These are phyloP conservation scores for Palythoa grandiflora DNA, from an alignment of 92 coral and sea anemone species.

Conservation along the genomic window DNA sequence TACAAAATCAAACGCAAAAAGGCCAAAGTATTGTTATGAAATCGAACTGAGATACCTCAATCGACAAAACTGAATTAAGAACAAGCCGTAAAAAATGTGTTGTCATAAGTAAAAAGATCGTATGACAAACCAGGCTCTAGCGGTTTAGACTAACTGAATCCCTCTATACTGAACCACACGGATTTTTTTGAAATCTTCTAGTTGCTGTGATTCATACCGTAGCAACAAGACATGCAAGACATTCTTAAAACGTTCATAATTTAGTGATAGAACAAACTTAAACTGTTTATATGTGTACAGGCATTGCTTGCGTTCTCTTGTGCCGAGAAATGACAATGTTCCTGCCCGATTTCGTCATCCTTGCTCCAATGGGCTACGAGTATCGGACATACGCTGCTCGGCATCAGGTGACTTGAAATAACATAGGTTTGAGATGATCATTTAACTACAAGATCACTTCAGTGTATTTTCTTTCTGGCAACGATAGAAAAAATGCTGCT, in stretches of 20 bases:
- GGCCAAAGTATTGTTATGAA: background rate
- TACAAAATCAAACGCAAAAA: background rate
- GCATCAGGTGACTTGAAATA: slow-evolving; percentile 29
- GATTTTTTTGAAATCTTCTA: no score
- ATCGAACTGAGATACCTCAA: background rate
- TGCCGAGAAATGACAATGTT: slow-evolving; percentile 43
- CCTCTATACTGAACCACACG: no score
- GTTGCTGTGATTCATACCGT: no score
- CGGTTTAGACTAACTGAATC: no score
- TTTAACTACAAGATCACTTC: no score
- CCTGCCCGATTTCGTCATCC: slow-evolving; percentile 30
- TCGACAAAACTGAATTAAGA: background rate
- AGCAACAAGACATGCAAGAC: background rate
- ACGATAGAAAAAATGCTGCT: no score
- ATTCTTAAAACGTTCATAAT: background rate
- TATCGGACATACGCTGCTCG: slow-evolving; percentile 27
- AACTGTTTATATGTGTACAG: background rate
- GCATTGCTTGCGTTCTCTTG: slow-evolving; percentile 44
- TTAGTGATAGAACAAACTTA: no score
- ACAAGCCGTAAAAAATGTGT: no score
- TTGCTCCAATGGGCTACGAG: slow-evolving; percentile 45
- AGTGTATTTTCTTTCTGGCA: background rate
- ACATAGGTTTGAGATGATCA: background rate
- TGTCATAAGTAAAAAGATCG: no score
- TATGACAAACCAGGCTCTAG: no score